These are phyloP conservation scores for Hycleus cichorii DNA, from an alignment of 1,140 invertebrate genomes.

Conservation along the genomic window DNA sequence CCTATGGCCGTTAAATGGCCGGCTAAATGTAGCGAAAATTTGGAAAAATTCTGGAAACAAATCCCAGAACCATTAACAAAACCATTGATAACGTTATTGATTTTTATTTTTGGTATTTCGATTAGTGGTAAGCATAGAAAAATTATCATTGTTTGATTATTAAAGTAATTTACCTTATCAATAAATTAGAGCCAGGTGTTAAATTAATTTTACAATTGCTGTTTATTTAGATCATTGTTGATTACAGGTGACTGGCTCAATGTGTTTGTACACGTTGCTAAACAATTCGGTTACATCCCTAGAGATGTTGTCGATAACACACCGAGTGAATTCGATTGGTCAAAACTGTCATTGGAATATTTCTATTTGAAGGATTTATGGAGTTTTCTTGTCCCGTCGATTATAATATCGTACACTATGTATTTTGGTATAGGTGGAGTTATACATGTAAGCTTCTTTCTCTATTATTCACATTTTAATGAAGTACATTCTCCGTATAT, in stretches of 20 bases:
- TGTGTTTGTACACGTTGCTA: slow-evolving; percentile 51
- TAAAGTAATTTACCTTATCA: neutral
- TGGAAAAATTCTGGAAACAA: slow-evolving; percentile 43
- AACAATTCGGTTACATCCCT: slow-evolving; percentile 46
- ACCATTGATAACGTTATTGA: slow-evolving; percentile 39
- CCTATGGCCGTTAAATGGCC: slow-evolving; percentile 44
- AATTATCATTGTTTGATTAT: neutral
- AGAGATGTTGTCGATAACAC: slow-evolving; percentile 17
- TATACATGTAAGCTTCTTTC: slow-evolving; percentile 51
- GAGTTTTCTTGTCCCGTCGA: slow-evolving; percentile 44
- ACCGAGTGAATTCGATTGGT: slow-evolving; percentile 12
- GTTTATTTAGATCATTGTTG: neutral
- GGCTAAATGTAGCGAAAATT: slow-evolving; percentile 40
- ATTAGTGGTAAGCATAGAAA: slow-evolving; percentile 42
- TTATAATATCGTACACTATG: slow-evolving; percentile 47
- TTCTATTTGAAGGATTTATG: slow-evolving; percentile 47
- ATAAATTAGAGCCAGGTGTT: neutral
- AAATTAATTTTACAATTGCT: neutral
- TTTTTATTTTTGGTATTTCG: slow-evolving; percentile 44
- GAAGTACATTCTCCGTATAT: no score
- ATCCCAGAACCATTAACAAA: slow-evolving; percentile 40
- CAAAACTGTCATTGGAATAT: slow-evolving; percentile 36
- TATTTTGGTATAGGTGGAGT: slow-evolving; percentile 57
- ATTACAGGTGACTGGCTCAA: slow-evolving; percentile 56
- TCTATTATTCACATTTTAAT: no score